Evolutionary conservation across 2,113 vertebrate genomes (phyloP), one percentile per base, ranked within the genome.

Genomic region (Callipepla squamata): DNA sequence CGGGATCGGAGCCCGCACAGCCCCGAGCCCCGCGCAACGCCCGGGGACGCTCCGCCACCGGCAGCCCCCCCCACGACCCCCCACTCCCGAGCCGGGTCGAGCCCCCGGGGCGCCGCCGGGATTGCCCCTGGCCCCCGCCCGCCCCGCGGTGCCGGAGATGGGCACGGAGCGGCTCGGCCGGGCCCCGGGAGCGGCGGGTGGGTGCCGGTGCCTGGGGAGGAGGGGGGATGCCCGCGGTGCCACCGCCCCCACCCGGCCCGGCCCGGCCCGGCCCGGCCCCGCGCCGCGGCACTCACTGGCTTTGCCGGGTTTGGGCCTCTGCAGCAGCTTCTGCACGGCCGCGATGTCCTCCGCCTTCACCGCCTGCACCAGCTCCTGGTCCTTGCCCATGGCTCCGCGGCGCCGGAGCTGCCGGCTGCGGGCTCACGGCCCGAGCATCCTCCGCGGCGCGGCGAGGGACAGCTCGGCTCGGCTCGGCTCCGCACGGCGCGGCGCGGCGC

Each of bases 291-390:
- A 98, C 99, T 98, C 98, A 99, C 98, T 99, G 98, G 98, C 98
- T 98, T 99, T 99, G 94, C 99, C 99, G 25, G 98, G 98, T 95
- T 98, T 98, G 94, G 99, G 98, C 98, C 99, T 99, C 97, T 99
- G 98, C 98, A 99, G 98, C 97, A 99, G 98, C 97, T 99, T 98
- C 98, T 99, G 99, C 95, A 99, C 99, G 95, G 98, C 98, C 95
- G 98, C 97, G 96, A 99, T 96, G 98, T 99, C 99, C 98, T 99
- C 99, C 96, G 98, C 99, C 98, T 99, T 99, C 96, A 99, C 99
- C 95, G 99, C 99, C 98, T 99, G 99, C 97, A 99, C 98, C 98
- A 99, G 98, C 97, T 99, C 99, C 98, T 99, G 99, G 97, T 99
- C 99, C 97, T 99, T 99, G 97, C 99, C 99, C 99, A 99, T 99